Evolutionary conservation across 53 echinoderm and acorn worm species (phyloP).

Genomic region (Henricia sp.): DNA sequence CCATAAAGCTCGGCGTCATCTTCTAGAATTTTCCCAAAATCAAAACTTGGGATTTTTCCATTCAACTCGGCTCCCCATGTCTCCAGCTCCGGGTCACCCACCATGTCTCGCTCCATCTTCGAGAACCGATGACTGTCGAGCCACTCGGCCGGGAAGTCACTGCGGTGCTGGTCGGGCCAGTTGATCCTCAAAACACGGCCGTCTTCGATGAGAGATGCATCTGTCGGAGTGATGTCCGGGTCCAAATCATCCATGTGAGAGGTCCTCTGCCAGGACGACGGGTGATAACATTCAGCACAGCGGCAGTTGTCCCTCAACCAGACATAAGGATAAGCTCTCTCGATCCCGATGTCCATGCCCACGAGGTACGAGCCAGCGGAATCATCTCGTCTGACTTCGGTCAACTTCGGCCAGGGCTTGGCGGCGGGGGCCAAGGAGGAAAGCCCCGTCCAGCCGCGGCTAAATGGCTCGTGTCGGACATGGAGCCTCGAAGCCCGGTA

Average conservation of each 20-base stretch:
- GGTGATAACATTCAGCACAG: conserved; percentile 72
- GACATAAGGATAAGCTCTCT: conserved; percentile 76
- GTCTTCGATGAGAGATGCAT: conserved; percentile 20
- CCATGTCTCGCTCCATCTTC: conserved; percentile 17
- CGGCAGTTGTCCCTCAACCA: conserved; percentile 90
- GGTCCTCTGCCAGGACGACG: conserved; percentile 53
- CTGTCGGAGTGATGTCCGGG: conserved; percentile 40
- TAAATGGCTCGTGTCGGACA: no score
- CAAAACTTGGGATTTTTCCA: conserved; percentile 26
- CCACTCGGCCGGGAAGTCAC: conserved; percentile 20
- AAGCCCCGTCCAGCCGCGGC: no score
- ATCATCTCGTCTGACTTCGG: conserved; percentile 8
- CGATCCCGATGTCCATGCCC: neutral
- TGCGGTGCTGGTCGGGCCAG: conserved; percentile 48
- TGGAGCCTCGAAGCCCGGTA: no score
- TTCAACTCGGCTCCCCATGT: conserved; percentile 65
- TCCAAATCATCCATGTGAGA: conserved; percentile 56
- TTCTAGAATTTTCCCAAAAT: conserved; percentile 53
- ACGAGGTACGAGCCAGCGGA: conserved; percentile 6
- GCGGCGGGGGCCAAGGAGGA: neutral
- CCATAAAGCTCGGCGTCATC: conserved; percentile 45
- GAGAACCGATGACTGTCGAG: conserved; percentile 3
- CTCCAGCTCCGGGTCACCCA: conserved; percentile 26
- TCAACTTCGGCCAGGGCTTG: neutral
- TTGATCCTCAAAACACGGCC: conserved; percentile 34